Evolutionary conservation across 2,888 invertebrate species (phyloP).

Genomic region (Pammene aurita): DNA sequence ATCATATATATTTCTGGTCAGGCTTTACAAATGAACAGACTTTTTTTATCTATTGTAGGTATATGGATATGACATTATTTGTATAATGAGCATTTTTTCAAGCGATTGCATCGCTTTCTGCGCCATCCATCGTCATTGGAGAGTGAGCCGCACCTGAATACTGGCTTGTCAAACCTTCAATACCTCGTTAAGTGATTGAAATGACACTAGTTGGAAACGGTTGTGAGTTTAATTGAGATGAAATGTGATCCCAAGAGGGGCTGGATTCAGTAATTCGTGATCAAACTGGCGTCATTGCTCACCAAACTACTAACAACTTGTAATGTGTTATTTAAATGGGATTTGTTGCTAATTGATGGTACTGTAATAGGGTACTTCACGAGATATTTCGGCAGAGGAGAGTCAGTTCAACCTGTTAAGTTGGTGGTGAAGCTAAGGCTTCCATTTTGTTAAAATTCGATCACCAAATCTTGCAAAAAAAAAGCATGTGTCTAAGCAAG

Average conservation of each 20-base stretch:
- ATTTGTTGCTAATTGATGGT: constrained; percentile 34
- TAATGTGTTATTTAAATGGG: constrained; percentile 42
- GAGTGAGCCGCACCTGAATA: too few relatives aligned
- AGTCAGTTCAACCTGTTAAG: not conserved
- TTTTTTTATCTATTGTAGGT: too few relatives aligned
- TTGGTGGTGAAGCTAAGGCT: not conserved
- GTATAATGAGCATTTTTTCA: too few relatives aligned
- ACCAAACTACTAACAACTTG: constrained; percentile 47
- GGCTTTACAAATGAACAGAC: too few relatives aligned
- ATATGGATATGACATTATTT: too few relatives aligned
- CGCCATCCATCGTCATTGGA: too few relatives aligned
- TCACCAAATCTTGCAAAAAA: not conserved
- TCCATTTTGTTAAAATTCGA: not conserved
- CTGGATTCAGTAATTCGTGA: constrained; percentile 52
- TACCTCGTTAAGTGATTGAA: not conserved
- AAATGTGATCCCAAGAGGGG: constrained; percentile 59
- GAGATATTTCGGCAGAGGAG: constrained; percentile 3
- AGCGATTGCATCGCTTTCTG: too few relatives aligned
- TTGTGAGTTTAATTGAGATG: constrained; percentile 66
- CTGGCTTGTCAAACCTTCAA: too few relatives aligned
- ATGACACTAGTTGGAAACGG: constrained; percentile 41
- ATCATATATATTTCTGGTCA: too few relatives aligned
- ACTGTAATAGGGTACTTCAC: constrained; percentile 21
- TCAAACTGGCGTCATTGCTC: constrained; percentile 58
- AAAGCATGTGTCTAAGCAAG: not conserved